These are phyloP conservation scores for Synanthedon andrenaeformis DNA, from an alignment of 2,888 invertebrate genomes.

Conservation along the genomic window DNA sequence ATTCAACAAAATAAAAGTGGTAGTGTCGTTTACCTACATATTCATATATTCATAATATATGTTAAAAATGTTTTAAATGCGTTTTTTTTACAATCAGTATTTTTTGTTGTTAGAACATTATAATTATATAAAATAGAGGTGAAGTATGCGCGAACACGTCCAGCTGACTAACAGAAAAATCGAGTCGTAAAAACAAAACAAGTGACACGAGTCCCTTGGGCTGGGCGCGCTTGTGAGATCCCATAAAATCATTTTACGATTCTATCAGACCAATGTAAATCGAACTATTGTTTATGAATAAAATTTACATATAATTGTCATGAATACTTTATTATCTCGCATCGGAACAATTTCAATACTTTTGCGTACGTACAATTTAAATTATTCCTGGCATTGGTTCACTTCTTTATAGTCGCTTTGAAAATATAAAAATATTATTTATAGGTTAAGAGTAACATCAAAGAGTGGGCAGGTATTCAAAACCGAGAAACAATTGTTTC, in stretches of 20 bases:
- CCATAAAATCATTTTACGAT: conserved; percentile 63
- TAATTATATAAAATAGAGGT: no score
- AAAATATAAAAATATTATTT: no score
- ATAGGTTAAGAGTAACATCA: no score
- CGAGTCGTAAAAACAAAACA: conserved; percentile 46
- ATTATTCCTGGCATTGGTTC: neutral
- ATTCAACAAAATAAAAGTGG: no score
- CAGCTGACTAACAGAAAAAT: conserved; percentile 18
- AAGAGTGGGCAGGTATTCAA: no score
- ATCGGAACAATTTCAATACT: conserved; percentile 14
- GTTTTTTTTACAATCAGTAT: no score
- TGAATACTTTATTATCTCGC: conserved; percentile 14
- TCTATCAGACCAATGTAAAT: conserved; percentile 43
- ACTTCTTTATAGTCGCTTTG: no score
- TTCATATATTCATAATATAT: no score
- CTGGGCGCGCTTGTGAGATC: conserved; percentile 31
- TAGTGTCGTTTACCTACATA: no score
- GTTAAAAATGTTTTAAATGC: no score
- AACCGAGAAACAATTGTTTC: no score
- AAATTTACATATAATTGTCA: conserved; percentile 37
- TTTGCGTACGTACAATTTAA: neutral
- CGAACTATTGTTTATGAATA: conserved; percentile 48
- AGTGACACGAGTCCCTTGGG: conserved; percentile 53
- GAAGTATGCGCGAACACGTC: conserved; percentile 2
- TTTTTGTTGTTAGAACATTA: no score